phyloP scores from a whole-genome alignment of 2,113 vertebrate genomes.

The Pseudonaja textilis region DNA sequence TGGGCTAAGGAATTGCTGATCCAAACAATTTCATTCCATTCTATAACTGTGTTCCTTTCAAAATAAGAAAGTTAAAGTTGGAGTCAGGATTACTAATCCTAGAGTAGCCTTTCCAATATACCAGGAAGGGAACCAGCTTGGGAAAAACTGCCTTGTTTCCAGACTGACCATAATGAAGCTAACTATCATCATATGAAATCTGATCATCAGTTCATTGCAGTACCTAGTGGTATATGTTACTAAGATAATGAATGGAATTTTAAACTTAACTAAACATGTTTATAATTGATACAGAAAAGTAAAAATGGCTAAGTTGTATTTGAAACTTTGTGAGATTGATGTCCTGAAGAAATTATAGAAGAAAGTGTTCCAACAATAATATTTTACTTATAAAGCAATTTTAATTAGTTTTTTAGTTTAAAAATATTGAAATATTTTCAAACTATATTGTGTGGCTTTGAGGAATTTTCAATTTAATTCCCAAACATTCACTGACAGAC shows the following conservation, averaged over 20 bases:
- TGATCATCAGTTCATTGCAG: background rate
- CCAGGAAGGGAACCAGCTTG: background rate
- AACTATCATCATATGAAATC: background rate
- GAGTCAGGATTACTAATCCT: background rate
- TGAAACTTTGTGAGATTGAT: slow-evolving; percentile 18
- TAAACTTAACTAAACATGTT: background rate
- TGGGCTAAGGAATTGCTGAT: background rate
- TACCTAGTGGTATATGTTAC: background rate
- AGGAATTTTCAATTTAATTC: background rate
- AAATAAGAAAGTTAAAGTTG: background rate
- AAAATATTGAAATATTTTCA: background rate
- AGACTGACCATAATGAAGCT: background rate
- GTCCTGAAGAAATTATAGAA: background rate
- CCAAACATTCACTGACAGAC: background rate
- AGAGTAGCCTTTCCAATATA: background rate
- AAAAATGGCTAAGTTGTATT: slow-evolving; percentile 42
- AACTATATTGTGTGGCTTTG: background rate
- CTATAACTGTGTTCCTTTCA: background rate
- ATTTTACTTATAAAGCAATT: background rate
- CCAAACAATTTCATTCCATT: background rate
- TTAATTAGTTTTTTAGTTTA: background rate
- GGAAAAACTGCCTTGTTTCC: background rate
- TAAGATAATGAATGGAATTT: background rate
- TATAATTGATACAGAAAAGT: background rate
- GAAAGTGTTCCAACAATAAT: slow-evolving; percentile 6